Conservation (phyloP, 2,888 invertebrate species). For the Cheilosia urbana region DNA sequence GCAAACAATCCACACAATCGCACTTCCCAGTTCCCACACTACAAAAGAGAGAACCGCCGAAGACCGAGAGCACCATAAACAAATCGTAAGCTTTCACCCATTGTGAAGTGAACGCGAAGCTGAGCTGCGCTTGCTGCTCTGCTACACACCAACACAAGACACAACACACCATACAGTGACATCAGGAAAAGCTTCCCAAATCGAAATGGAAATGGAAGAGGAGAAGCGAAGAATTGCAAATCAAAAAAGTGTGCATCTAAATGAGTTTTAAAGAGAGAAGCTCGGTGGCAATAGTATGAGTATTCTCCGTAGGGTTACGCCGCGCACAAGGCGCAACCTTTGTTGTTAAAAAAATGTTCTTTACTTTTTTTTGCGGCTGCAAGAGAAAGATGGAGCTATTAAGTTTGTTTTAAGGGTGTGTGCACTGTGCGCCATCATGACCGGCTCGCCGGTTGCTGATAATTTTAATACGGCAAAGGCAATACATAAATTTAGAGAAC, state of each 20-base stretch:
- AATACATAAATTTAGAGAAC: conserved; percentile 46
- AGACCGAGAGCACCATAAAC: not conserved
- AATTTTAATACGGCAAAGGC: conserved; percentile 21
- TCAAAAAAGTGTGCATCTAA: conserved; percentile 37
- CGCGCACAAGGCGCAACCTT: not conserved
- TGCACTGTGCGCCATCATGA: conserved; percentile 19
- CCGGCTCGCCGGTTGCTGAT: conserved; percentile 46
- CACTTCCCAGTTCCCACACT: no score
- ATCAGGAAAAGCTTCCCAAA: conserved; percentile 39
- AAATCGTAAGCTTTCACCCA: conserved; percentile 57
- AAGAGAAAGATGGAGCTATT: conserved; percentile 61
- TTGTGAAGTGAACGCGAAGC: not conserved
- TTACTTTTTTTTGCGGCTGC: conserved; percentile 26
- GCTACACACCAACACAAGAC: no score
- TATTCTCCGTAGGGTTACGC: not conserved
- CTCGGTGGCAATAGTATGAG: conserved; percentile 5
- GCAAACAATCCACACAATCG: conserved; percentile 25
- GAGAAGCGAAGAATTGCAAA: conserved; percentile 47
- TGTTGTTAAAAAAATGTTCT: not conserved
- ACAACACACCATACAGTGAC: not conserved
- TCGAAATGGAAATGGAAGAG: not conserved
- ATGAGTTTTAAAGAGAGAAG: conserved; percentile 4
- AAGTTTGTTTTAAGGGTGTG: conserved; percentile 31
- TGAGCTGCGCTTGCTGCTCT: no score
- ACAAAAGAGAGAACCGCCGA: conserved; percentile 4